Conservation (phyloP, 2,888 invertebrate genomes). For the Coronaproctus castanopsis region DNA sequence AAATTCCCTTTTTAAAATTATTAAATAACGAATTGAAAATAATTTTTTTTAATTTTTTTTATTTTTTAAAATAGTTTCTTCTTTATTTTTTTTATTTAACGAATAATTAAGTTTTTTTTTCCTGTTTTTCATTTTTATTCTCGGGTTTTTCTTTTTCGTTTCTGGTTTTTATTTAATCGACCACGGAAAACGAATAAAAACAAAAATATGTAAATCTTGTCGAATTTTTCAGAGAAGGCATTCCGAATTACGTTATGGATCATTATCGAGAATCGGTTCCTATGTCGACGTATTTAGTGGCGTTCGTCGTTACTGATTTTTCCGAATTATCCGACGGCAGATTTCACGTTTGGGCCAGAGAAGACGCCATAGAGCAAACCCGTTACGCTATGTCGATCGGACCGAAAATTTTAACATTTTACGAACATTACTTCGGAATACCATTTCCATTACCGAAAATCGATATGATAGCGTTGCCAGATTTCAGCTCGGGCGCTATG, state of each 20-base stretch:
- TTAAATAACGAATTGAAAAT: no score
- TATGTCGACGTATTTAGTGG: conserved; percentile 87
- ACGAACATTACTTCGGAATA: conserved; percentile 46
- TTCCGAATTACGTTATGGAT: conserved; percentile 44
- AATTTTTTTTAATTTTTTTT: no score
- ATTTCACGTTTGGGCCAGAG: conserved; percentile 54
- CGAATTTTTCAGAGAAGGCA: conserved; percentile 19
- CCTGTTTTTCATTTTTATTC: no score
- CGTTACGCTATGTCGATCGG: conserved; percentile 53
- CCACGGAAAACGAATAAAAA: no score
- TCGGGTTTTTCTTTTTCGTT: no score
- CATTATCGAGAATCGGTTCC: conserved; percentile 50
- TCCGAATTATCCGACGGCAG: conserved; percentile 25
- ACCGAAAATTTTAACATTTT: conserved; percentile 35
- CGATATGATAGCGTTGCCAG: conserved; percentile 79
- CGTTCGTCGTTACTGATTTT: conserved; percentile 59
- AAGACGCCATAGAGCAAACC: conserved; percentile 52
- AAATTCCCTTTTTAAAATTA: no score
- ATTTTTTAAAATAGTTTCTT: no score
- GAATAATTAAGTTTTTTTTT: no score
- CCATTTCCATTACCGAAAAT: conserved; percentile 58
- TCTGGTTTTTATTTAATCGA: no score
- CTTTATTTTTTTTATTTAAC: no score
- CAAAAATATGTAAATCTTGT: no score
- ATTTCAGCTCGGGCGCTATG: conserved; percentile 78